Conservation (phyloP, 1,140 invertebrate genomes). For the Phenacoccus solenopsis region DNA sequence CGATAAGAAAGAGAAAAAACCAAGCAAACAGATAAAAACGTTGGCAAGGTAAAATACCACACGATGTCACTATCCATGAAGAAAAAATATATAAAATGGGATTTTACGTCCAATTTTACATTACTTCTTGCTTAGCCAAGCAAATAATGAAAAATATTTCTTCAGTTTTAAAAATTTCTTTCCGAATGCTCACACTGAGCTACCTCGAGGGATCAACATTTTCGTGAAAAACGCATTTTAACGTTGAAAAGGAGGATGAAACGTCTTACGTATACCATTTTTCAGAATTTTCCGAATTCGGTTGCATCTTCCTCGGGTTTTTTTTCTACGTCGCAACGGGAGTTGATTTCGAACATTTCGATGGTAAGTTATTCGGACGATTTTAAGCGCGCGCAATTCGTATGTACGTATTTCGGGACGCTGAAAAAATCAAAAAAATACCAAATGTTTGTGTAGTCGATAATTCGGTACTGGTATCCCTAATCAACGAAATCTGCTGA, state of each 20-base stretch:
- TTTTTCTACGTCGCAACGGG: neutral
- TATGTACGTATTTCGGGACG: too few species aligned
- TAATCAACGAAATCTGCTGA: neutral
- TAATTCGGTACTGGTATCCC: neutral
- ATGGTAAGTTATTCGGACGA: neutral
- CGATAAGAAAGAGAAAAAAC: neutral
- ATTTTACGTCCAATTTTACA: neutral
- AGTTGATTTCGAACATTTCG: neutral
- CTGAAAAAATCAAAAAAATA: too few species aligned
- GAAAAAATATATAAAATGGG: neutral
- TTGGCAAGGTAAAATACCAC: neutral
- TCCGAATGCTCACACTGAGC: neutral
- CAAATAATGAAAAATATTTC: conserved; percentile 3
- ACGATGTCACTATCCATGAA: neutral
- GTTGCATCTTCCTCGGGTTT: neutral
- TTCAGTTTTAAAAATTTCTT: neutral
- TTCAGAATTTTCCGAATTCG: neutral
- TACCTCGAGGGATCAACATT: neutral
- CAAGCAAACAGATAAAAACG: neutral
- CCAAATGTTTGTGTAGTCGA: too few species aligned
- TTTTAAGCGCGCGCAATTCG: too few species aligned
- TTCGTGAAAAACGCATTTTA: neutral
- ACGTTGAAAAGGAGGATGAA: neutral
- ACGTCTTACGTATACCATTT: neutral
- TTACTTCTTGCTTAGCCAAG: neutral